Base-by-base conservation (phyloP, 2,888 invertebrate genomes). In the Scelioninae gen. 1 region DNA sequence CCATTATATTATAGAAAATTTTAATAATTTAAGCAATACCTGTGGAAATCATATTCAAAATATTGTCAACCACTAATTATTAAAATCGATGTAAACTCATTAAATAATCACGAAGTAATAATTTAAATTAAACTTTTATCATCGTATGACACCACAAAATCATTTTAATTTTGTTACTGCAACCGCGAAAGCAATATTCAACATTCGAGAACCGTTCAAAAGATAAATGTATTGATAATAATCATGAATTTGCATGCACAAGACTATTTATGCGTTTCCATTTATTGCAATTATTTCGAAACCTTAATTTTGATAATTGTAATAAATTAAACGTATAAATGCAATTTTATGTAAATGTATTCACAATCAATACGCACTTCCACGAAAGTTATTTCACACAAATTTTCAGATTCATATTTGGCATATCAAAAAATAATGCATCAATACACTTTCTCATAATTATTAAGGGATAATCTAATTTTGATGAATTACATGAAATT, bases 311-410 rank as follows among this genome's bases (percentile, higher is more conserved):
- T 62, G 31, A 62, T 62, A 62, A 31, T 45, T 45, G 62, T 45
- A 47, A 62, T 62, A 62, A 62, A 62, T 62, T 62, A 62, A 45
- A 62, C 62, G 15, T 45, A 45, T 7, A 62, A 62, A 45, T 31
- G 45, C 45, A 15, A 45, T 62, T 45, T 45, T 62, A 62, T 62
- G 62, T n/a, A 45, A 62, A 62, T 45, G 62, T 31, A 62, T 45
- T 31, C 62, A 15, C n/a, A 45, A 62, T 62, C 62, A 15, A 62
- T 62, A 45, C 62, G n/a, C 43, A 9, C 60, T 5, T 60, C 60
- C 13, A 45, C 13, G 31, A 13, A n/a, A 45, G 45, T 45, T 62
- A 62, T 45, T 62, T 9, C 11, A 31, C 43, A 29, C 60, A 29
- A 13, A 31, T 45, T 62, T 62, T 40, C 40, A 23, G 16, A 47